Evolutionary conservation across 2,888 invertebrate genomes (phyloP), one percentile per base, ranked within the genome.

Genomic region (Gymnosoma rotundatum): DNA sequence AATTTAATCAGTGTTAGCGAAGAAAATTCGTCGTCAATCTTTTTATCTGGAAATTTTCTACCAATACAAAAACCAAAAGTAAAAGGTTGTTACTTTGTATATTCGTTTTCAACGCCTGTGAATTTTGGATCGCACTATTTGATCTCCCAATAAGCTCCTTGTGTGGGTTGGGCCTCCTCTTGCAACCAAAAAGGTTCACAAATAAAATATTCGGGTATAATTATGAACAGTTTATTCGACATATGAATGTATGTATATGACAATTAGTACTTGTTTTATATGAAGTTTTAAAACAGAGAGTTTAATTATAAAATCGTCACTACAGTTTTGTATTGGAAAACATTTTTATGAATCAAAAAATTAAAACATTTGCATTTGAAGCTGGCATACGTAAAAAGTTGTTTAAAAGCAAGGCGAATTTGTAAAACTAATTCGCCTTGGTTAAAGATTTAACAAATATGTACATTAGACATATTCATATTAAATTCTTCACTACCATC

Each of bases 1-100:
- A 81, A 52, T 32, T 45, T 74, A 54, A 54, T 52, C 75, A 63
- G 21, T 58, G 25, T 58, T 79, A 79, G 45, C 80, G 58, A 83
- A 83, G 70, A 14, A 72, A 88, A 89, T 87, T 86, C 86, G 86
- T 88, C 87, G 86, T 78, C 72, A 73, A 12, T 12, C 48, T 78
- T 69, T 75, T 84, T 83, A 78, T 84, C 69, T 81, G 78, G 84
- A 81, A 78, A 81, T 81, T 84, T 84, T 81, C 84, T 81, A 78
- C 84, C 60, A 81, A 81, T 78, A 84, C 81, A 81, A 75, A 70
- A 83, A 78, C 81, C 81, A 81, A 32, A 69, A 79, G 66, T 61
- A 70, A 83, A 83, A 84, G 80, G 79, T 79, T 79, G 54, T 54
- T 84, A 81, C 84, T 84, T 84, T 81, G 84, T 84, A 81, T 78